A percentile compares a stretch with the other conserved stretches of the same genome.
Conservation (phyloP, 2,888 invertebrate species). For the Halictus ligatus region DNA sequence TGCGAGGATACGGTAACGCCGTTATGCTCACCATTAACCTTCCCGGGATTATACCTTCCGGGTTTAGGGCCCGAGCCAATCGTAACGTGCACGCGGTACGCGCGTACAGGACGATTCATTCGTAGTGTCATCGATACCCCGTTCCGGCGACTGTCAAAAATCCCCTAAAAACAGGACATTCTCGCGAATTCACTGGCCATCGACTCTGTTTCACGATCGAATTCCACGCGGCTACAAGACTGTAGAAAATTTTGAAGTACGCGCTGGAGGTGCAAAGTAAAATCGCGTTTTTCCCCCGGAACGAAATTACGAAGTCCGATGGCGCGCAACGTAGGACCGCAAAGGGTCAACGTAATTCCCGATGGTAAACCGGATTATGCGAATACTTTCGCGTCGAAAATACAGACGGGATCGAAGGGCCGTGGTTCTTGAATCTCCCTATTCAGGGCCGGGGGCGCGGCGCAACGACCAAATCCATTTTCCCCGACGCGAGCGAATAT, state of each 20-base stretch:
- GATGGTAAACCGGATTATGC: neutral
- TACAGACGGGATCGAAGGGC: neutral
- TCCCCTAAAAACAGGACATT: neutral
- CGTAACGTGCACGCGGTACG: conserved; percentile 52
- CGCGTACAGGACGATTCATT: conserved; percentile 2
- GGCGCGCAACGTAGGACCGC: neutral
- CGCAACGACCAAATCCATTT: conserved; percentile 66
- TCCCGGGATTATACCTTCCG: conserved; percentile 70
- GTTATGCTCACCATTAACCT: conserved; percentile 70
- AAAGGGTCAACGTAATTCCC: neutral
- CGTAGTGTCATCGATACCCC: too few relatives aligned
- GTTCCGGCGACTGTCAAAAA: neutral
- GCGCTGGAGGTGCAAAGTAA: neutral
- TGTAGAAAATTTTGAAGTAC: neutral
- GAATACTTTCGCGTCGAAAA: neutral
- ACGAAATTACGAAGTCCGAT: too few relatives aligned
- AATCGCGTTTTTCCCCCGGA: too few relatives aligned
- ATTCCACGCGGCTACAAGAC: neutral
- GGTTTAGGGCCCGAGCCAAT: conserved; percentile 68
- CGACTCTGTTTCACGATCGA: neutral
- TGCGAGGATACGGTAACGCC: conserved; percentile 38
- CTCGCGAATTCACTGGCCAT: neutral
- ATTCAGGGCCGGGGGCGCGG: conserved; percentile 12
- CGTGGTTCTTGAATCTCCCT: conserved; percentile 1
- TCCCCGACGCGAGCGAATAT: conserved; percentile 52